phyloP scores from a whole-genome alignment of 2,888 invertebrate genomes.

The Hedychridium roseum region DNA sequence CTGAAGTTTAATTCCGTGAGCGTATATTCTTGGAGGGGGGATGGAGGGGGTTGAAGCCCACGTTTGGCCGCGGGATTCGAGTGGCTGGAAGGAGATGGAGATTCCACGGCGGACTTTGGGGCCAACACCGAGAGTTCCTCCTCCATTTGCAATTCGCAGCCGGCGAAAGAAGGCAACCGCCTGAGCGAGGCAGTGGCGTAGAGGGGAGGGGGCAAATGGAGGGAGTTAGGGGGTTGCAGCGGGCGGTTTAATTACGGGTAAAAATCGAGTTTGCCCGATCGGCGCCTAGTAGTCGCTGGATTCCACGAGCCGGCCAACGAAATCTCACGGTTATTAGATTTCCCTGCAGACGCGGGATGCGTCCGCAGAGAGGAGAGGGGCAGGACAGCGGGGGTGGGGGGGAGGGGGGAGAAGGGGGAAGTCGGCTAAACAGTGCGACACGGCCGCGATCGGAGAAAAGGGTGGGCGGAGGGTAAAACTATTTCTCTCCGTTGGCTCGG shows the following conservation, averaged over 20 bases:
- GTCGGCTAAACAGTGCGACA: slow-evolving; percentile 33
- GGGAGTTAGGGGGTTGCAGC: not conserved
- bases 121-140: too few relatives aligned
- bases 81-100: too few relatives aligned
- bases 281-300: slow-evolving; percentile 37
- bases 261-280: slow-evolving; percentile 41
- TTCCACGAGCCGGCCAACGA: slow-evolving; percentile 32
- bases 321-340: slow-evolving; percentile 39
- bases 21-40: too few relatives aligned
- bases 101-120: too few relatives aligned
- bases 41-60: too few relatives aligned
- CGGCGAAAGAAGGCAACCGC: too few relatives aligned
- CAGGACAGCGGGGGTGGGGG: slow-evolving; percentile 13
- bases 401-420: slow-evolving; percentile 1
- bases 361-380: slow-evolving; percentile 8
- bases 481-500: slow-evolving; percentile 52
- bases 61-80: too few relatives aligned
- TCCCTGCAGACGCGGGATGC: slow-evolving; percentile 13
- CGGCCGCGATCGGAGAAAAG: slow-evolving; percentile 37
- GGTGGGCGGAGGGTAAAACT: slow-evolving; percentile 44
- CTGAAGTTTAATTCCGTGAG: too few relatives aligned
- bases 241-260: slow-evolving; percentile 37
- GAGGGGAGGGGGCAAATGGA: too few relatives aligned
- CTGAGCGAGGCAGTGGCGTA: too few relatives aligned
- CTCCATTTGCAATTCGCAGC: too few relatives aligned